Base-by-base conservation (phyloP, 2,113 vertebrate species). In the Hippocampus comes region DNA sequence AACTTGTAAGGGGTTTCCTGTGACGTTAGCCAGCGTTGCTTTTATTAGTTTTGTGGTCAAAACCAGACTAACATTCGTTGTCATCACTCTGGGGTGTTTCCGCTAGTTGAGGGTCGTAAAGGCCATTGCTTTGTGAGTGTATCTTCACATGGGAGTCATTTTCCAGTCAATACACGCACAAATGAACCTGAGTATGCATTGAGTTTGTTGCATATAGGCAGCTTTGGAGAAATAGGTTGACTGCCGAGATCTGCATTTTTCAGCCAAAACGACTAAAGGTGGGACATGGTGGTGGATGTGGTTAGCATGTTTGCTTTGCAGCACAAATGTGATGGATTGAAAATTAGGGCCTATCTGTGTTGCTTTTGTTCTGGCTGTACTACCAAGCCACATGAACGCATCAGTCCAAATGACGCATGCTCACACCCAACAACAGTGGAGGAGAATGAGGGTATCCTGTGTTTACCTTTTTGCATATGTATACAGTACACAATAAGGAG, bases 81-180 rank as follows among this genome's bases (percentile, higher is more conserved):
- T 89, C 87, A 86, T 88, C 88, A 86, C 90, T 88, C 85, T 77
- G 84, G 89, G 90, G 88, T 90, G 88, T 91, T 91, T 88, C 90
- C 87, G 86, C 75, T 86, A 89, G 85, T 87, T 86, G 86, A 78
- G 79, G 67, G 80, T 76, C 76, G 27, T 90, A 88, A 91, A 89
- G 86, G 78, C 76, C 82, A 34, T 75, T 69, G 78, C 86, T 88
- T 86, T 89, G 88, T 84, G 87, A 87, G 84, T 56, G 79, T 74
- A 67, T 82, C 84, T 89, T 90, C 82, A 90, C 88, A 86, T 89
- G 89, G 89, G 71, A 71, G 74, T 73, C 61, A 38, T 79, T 87
- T 88, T 77, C 83, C 75, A 74, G 81, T 84, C 73, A 76, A 74
- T 71, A 74, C 71, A 82, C 72, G 88, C 86, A 74, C 85, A 85